A percentile compares a stretch with the other conserved stretches of the same genome.
These are phyloP conservation scores for Hippocampus barbouri DNA, from an alignment of 2,113 vertebrate genomes.

Conservation along the genomic window DNA sequence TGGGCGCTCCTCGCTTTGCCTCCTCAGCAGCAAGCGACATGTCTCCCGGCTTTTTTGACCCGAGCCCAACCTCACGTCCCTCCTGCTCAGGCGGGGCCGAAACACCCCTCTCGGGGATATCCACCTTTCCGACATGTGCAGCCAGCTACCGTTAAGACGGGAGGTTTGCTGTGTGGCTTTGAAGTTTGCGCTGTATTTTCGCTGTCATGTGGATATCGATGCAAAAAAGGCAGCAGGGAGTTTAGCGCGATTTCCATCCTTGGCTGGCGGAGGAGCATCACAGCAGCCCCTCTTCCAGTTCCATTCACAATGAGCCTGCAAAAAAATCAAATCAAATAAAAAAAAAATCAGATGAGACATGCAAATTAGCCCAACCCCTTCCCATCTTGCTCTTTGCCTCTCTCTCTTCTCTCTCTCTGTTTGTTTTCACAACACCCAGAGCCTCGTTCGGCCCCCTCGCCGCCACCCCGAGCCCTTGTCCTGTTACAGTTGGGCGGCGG, in stretches of 20 bases:
- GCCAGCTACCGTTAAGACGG: too few relatives aligned
- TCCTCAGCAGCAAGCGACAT: conserved; percentile 39
- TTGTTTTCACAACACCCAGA: neutral
- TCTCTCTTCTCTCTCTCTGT: neutral
- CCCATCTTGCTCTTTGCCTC: neutral
- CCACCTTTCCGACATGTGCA: neutral
- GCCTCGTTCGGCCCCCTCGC: neutral
- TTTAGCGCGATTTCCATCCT: neutral
- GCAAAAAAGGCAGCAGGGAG: conserved; percentile 12
- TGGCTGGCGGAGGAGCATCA: neutral
- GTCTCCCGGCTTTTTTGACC: neutral
- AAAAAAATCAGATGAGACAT: neutral
- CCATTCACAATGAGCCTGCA: conserved; percentile 12
- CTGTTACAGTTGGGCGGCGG: neutral
- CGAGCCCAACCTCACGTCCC: neutral
- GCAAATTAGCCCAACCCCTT: conserved; percentile 3
- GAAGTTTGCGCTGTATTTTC: neutral
- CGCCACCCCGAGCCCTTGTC: neutral
- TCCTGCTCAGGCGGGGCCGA: neutral
- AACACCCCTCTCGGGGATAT: neutral
- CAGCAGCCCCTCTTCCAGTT: neutral
- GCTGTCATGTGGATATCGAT: conserved; percentile 4
- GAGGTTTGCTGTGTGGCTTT: neutral
- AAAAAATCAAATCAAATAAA: neutral
- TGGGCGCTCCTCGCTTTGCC: conserved; percentile 31